Evolutionary conservation across 1,140 invertebrate genomes (phyloP).

Genomic region (Asobara japonica): DNA sequence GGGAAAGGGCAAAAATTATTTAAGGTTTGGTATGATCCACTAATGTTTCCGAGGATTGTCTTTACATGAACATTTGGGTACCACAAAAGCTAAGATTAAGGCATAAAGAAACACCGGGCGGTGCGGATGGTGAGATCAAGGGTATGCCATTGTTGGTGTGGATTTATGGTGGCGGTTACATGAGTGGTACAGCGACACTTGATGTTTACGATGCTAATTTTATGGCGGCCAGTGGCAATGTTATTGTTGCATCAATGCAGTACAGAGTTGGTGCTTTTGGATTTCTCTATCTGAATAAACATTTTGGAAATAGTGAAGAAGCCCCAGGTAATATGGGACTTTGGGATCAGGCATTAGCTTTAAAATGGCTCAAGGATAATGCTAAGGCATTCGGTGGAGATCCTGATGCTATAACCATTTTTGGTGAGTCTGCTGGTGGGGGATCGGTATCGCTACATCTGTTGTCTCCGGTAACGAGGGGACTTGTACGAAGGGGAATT

Average conservation of each 20-base stretch:
- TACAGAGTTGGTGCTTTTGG: constrained; percentile 92
- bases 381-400: constrained; percentile 92
- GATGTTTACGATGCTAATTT: constrained; percentile 91
- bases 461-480: constrained; percentile 83
- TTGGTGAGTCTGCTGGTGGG: constrained; percentile 92
- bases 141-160: constrained; percentile 86
- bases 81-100: constrained; percentile 79
- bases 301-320: constrained; percentile 77
- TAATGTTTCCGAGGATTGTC: constrained; percentile 91
- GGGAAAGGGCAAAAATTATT: too few relatives aligned
- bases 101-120: constrained; percentile 69
- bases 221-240: constrained; percentile 82
- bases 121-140: constrained; percentile 67
- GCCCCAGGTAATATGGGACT: constrained; percentile 84
- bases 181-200: constrained; percentile 89
- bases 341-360: constrained; percentile 91
- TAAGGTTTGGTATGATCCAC: too few relatives aligned
- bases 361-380: constrained; percentile 93
- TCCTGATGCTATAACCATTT: constrained; percentile 90
- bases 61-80: constrained; percentile 94
- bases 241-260: constrained; percentile 88
- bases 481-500: constrained; percentile 82
- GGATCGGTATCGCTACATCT: constrained; percentile 89
- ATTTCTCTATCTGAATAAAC: constrained; percentile 84
- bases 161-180: constrained; percentile 93